Evolutionary conservation across 2,113 vertebrate species (phyloP).

Genomic region (Saimiri boliviensis): DNA sequence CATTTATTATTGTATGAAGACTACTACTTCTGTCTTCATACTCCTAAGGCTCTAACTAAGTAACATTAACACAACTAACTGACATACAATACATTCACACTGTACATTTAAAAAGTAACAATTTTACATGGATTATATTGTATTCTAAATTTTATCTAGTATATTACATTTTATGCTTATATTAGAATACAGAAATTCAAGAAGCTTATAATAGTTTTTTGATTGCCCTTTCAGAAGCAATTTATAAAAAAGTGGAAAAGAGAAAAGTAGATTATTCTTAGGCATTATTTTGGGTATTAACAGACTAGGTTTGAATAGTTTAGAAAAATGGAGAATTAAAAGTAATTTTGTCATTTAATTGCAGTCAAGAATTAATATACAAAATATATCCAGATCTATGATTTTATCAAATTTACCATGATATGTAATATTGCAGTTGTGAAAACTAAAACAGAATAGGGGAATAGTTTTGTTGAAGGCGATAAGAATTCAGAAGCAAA

Average conservation of each 20-base stretch:
- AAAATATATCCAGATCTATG: neutral
- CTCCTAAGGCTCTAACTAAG: conserved; percentile 56
- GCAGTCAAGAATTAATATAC: neutral
- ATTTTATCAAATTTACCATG: neutral
- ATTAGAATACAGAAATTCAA: conserved; percentile 5
- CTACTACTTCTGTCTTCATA: conserved; percentile 29
- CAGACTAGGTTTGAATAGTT: neutral
- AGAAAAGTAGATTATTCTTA: conserved; percentile 19
- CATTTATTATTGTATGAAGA: neutral
- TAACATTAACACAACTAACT: conserved; percentile 57
- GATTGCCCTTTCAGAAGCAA: neutral
- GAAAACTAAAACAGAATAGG: neutral
- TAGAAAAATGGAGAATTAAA: conserved; percentile 40
- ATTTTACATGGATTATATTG: conserved; percentile 17
- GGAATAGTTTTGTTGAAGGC: conserved; percentile 13
- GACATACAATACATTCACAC: neutral
- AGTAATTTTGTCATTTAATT: conserved; percentile 13
- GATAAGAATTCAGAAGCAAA: neutral
- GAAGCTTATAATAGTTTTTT: neutral
- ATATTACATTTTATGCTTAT: conserved; percentile 9
- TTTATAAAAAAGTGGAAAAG: conserved; percentile 20
- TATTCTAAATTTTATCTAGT: neutral
- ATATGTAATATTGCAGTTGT: neutral
- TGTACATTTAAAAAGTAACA: conserved; percentile 26
- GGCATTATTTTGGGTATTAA: neutral